Evolutionary conservation across 2,888 invertebrate species (phyloP).

Genomic region (Silvanus unidentatus): DNA sequence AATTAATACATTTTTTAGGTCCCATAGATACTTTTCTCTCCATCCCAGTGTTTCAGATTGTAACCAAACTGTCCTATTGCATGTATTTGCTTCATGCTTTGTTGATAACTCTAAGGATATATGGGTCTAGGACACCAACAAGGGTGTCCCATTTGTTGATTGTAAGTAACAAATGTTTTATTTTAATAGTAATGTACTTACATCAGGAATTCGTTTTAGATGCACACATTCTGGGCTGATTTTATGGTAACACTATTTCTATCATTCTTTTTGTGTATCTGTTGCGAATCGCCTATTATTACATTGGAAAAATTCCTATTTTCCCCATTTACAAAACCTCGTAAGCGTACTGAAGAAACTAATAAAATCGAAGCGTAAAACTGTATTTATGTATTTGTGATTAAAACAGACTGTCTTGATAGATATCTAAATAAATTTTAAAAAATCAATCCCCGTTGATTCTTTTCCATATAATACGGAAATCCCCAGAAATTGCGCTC

Average conservation of each 20-base stretch:
- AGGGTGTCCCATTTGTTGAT: background rate
- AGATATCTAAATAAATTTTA: too few species aligned
- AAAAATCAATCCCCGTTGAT: too few species aligned
- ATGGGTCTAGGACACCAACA: background rate
- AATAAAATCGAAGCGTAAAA: too few species aligned
- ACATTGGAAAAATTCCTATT: constrained; percentile 12
- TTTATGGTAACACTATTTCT: constrained; percentile 9
- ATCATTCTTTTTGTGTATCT: constrained; percentile 9
- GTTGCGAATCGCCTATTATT: constrained; percentile 15
- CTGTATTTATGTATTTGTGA: too few species aligned
- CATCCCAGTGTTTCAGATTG: constrained; percentile 11
- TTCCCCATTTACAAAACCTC: too few species aligned
- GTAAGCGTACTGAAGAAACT: too few species aligned
- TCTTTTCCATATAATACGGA: too few species aligned
- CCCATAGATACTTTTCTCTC: constrained; percentile 11
- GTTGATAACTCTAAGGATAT: background rate
- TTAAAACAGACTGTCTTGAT: too few species aligned
- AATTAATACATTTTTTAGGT: constrained; percentile 21
- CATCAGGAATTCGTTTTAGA: background rate
- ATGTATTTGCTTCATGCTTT: constrained; percentile 11
- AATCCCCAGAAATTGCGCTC: too few species aligned
- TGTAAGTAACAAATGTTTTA: background rate
- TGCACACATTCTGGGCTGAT: constrained; percentile 13
- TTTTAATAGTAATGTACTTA: background rate
- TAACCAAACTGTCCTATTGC: constrained; percentile 11